Evolutionary conservation across 2,888 invertebrate genomes (phyloP).

Genomic region (Tenthredo notha): DNA sequence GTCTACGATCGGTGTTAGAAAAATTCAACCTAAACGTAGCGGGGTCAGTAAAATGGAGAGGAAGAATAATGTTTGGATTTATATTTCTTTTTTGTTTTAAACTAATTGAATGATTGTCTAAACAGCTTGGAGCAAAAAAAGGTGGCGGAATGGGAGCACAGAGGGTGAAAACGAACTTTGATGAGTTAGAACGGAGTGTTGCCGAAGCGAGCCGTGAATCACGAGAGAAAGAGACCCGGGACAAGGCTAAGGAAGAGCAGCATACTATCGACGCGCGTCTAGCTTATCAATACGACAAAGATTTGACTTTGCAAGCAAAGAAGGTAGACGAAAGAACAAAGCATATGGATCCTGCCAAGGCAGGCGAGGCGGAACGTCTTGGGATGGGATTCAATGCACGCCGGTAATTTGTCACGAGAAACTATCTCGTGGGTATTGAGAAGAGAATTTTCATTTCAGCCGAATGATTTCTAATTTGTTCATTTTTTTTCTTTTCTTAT

Average conservation of each 20-base stretch:
- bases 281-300: constrained; percentile 85
- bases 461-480: constrained; percentile 41
- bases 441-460: not conserved
- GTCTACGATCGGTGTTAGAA: constrained; percentile 86
- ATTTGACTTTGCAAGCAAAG: constrained; percentile 84
- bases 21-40: constrained; percentile 85
- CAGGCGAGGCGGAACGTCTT: constrained; percentile 93
- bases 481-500: constrained; percentile 61
- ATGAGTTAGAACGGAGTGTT: constrained; percentile 95
- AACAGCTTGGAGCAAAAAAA: constrained; percentile 91
- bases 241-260: constrained; percentile 84
- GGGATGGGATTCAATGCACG: constrained; percentile 91
- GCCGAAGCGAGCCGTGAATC: constrained; percentile 81
- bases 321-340: constrained; percentile 87
- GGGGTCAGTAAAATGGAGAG: constrained; percentile 80
- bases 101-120: constrained; percentile 18
- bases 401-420: constrained; percentile 76
- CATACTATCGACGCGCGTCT: constrained; percentile 82
- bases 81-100: constrained; percentile 33
- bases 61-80: constrained; percentile 3
- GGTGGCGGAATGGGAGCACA: constrained; percentile 94
- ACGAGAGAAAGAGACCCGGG: constrained; percentile 74
- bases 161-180: constrained; percentile 96
- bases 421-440: not conserved
- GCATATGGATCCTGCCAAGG: constrained; percentile 89